A percentile compares a stretch with the other conserved stretches of the same genome.
Conservation (phyloP, 2,113 vertebrate species). For the Brienomyrus longianalis region DNA sequence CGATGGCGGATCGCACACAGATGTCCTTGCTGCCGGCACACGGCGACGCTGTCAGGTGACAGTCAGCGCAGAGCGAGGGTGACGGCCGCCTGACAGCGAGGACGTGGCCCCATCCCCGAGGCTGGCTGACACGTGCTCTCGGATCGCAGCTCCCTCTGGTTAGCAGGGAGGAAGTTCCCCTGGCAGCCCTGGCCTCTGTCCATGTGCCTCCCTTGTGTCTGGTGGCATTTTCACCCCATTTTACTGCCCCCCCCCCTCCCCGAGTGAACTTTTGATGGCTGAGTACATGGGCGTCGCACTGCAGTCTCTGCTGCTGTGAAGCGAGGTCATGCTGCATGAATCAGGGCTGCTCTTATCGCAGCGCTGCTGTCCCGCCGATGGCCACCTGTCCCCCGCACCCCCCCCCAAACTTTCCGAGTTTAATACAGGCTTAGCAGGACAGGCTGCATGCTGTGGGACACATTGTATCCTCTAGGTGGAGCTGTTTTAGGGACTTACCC, state of each 20-base stretch:
- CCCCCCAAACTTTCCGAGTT: not conserved
- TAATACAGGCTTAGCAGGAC: not conserved
- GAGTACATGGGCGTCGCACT: not conserved
- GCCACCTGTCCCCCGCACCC: not conserved
- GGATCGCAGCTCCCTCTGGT: not conserved
- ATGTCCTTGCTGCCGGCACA: not conserved
- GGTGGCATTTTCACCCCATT: not conserved
- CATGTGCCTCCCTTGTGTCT: not conserved
- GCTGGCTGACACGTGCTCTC: not conserved
- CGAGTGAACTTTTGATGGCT: not conserved
- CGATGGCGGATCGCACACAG: not conserved
- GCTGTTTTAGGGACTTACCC: not conserved
- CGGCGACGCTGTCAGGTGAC: not conserved
- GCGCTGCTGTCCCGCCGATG: not conserved
- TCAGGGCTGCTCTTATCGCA: not conserved
- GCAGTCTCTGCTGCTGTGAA: not conserved
- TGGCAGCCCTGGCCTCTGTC: not conserved
- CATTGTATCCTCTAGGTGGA: not conserved
- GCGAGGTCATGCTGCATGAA: not conserved
- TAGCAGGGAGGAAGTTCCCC: not conserved
- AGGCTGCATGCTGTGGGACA: not conserved
- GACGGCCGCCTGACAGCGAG: not conserved
- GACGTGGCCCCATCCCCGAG: not conserved
- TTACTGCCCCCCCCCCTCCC: not conserved
- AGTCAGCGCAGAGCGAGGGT: not conserved